Conservation (phyloP, 2,888 invertebrate genomes). For the Aleiodes alternator region DNA sequence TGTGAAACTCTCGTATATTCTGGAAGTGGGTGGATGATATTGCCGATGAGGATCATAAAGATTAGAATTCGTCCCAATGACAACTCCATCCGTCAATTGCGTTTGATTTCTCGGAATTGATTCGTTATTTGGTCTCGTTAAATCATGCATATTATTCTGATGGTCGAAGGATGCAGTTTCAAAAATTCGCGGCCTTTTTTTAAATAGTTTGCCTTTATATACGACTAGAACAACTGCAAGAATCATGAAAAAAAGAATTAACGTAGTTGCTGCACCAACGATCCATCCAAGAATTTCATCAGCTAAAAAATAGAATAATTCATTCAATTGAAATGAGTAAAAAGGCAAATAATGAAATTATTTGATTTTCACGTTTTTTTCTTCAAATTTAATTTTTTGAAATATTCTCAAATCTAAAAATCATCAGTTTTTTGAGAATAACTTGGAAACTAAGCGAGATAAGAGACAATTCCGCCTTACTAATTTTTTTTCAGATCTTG, state of each 20-base stretch:
- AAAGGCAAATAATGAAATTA: neutral
- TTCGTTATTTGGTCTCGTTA: conserved; percentile 21
- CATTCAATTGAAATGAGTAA: neutral
- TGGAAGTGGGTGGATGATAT: conserved; percentile 38
- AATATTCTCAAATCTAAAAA: no score
- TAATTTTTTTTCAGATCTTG: no score
- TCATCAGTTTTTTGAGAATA: no score
- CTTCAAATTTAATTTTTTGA: neutral
- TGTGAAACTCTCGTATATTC: conserved; percentile 56
- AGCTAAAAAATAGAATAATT: conserved; percentile 59
- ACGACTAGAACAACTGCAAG: conserved; percentile 69
- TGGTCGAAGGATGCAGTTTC: conserved; percentile 61
- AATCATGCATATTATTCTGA: neutral
- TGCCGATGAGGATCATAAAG: conserved; percentile 8
- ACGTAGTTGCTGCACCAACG: conserved; percentile 69
- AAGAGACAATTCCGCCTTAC: no score
- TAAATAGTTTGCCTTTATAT: conserved; percentile 66
- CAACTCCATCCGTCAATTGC: neutral
- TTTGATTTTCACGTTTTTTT: no score
- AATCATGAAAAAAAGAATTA: conserved; percentile 68
- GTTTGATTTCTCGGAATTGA: conserved; percentile 49
- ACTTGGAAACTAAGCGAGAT: no score
- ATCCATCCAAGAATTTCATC: conserved; percentile 69
- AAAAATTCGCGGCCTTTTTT: conserved; percentile 60
- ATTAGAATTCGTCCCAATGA: conserved; percentile 4